phyloP scores from a whole-genome alignment of 1,140 invertebrate genomes.

The Zaprionus capensis region DNA sequence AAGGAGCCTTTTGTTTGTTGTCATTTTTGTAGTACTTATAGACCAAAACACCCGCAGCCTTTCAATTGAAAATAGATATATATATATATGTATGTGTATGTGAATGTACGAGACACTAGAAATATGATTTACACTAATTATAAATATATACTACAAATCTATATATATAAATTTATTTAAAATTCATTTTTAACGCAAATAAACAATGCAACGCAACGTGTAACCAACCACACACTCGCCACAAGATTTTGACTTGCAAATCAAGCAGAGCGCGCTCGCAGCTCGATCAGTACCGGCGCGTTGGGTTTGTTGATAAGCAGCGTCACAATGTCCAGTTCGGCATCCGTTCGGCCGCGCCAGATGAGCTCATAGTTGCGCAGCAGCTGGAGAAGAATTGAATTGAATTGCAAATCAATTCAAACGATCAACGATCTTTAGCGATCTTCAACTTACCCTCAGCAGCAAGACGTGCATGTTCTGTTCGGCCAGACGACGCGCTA shows the following conservation, averaged over 20 bases:
- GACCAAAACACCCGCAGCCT: constrained; percentile 78
- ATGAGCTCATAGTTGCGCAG: constrained; percentile 88
- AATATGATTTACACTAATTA: constrained; percentile 78
- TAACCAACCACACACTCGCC: constrained; percentile 1
- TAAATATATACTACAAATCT: constrained; percentile 45
- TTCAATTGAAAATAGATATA: constrained; percentile 57
- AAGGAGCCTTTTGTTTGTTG: constrained; percentile 44
- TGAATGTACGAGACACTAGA: constrained; percentile 51
- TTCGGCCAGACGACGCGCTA: constrained; percentile 94
- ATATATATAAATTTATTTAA: constrained; percentile 60
- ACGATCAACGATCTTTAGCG: background rate
- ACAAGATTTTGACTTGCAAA: constrained; percentile 35
- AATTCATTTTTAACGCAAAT: constrained; percentile 40
- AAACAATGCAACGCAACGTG: constrained; percentile 38
- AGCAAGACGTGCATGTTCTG: constrained; percentile 93
- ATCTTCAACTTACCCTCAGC: constrained; percentile 87
- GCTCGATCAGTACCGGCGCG: constrained; percentile 87
- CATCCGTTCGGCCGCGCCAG: constrained; percentile 86
- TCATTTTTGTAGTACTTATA: constrained; percentile 65
- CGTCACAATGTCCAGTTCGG: constrained; percentile 87
- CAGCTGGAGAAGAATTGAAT: constrained; percentile 86
- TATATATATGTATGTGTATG: constrained; percentile 6
- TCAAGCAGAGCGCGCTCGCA: constrained; percentile 46
- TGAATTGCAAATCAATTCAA: constrained; percentile 25
- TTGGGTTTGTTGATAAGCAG: constrained; percentile 92